phyloP scores from a whole-genome alignment of 1,140 invertebrate species.

The Glomeris maerens region DNA sequence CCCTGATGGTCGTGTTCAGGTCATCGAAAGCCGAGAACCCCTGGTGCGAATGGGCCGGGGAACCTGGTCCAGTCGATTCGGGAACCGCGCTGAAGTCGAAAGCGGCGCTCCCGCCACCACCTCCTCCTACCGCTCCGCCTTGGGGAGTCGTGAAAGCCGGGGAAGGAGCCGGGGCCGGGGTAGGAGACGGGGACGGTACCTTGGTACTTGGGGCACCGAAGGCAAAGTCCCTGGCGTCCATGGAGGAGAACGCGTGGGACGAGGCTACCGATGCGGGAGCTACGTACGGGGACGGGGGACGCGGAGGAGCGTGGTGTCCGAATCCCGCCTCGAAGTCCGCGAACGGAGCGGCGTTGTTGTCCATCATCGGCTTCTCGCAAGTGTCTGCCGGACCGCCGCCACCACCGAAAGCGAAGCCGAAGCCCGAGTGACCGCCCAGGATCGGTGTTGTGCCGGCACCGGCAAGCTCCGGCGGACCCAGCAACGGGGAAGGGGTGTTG shows the following conservation, averaged over 20 bases:
- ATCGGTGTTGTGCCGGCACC: constrained; percentile 21
- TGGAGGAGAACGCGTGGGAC: no score
- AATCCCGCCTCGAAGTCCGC: constrained; percentile 7
- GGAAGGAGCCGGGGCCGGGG: constrained; percentile 36
- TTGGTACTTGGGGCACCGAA: constrained; percentile 42
- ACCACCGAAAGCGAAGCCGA: background rate
- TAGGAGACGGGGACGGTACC: constrained; percentile 10
- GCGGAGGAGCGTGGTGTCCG: background rate
- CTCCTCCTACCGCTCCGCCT: constrained; percentile 21
- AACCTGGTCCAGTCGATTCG: background rate
- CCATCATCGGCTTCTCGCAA: no score
- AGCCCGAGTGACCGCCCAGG: constrained; percentile 10
- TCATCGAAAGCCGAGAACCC: constrained; percentile 45
- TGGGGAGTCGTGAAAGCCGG: constrained; percentile 24
- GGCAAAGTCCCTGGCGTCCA: no score
- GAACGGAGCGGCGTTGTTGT: constrained; percentile 1
- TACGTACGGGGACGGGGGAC: background rate
- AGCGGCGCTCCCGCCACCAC: constrained; percentile 23
- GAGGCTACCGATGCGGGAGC: no score
- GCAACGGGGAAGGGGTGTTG: constrained; percentile 15
- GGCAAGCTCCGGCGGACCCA: constrained; percentile 16
- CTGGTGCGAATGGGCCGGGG: constrained; percentile 4
- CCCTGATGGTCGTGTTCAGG: constrained; percentile 50
- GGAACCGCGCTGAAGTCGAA: no score
- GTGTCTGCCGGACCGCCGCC: constrained; percentile 12